These are phyloP conservation scores for Pangasius macronema DNA, from an alignment of 2,797 vertebrate genomes.

Conservation along the genomic window DNA sequence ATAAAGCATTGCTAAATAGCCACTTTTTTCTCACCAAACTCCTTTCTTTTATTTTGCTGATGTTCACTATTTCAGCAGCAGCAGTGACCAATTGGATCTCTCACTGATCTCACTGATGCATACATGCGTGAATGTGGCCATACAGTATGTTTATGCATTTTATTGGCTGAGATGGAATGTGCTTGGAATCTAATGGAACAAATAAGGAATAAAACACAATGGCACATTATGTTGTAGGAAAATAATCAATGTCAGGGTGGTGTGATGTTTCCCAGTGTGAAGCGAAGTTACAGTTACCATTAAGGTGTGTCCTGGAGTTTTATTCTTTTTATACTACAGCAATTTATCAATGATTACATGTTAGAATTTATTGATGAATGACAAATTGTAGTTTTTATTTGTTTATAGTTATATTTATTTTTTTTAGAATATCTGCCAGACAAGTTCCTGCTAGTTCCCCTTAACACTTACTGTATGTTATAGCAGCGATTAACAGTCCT, in stretches of 20 bases:
- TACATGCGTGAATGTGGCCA: neutral
- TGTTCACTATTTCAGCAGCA: slow-evolving; percentile 40
- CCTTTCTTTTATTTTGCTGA: slow-evolving; percentile 37
- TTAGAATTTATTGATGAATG: neutral
- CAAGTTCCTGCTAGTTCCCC: neutral
- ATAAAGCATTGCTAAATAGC: neutral
- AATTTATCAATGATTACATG: neutral
- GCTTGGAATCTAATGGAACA: neutral
- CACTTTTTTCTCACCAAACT: neutral
- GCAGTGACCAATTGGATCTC: slow-evolving; percentile 25
- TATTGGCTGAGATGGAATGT: neutral
- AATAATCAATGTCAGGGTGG: neutral
- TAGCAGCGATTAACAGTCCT: neutral
- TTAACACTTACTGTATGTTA: neutral
- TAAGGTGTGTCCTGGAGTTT: neutral
- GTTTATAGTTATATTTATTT: neutral
- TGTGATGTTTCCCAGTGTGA: neutral
- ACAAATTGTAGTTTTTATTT: neutral
- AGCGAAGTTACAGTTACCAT: neutral
- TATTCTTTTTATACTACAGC: neutral
- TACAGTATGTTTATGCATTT: slow-evolving; percentile 27
- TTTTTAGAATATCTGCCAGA: neutral
- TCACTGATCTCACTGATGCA: slow-evolving; percentile 22
- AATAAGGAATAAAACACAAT: neutral
- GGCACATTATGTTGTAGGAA: neutral